Evolutionary conservation across 2,888 invertebrate genomes (phyloP), one percentile per base, ranked within the genome.

Genomic region (Nymphalis urticae): DNA sequence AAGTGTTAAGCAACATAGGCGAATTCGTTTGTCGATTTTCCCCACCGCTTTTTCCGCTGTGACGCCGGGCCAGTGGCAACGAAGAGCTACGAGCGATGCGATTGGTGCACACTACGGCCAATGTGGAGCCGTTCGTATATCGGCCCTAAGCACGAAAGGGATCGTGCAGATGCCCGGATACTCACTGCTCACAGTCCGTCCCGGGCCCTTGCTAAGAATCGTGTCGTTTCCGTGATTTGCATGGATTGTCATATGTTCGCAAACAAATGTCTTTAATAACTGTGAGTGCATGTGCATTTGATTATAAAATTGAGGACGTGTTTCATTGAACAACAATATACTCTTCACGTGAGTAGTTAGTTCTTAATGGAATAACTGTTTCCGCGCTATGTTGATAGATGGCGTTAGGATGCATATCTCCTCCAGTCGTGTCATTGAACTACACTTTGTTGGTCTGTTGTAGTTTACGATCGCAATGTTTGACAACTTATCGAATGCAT

Each of bases 121-220:
- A 91, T 90, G 84, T 81, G 75, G 80, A 71, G 75, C 75, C 73
- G 79, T 72, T 73, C 73, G 75, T 75, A 66, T 77, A 76, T 76
- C 81, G 80, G 87, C 88, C 89, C 89, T 88, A 85, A 77, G 80
- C 81, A 82, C 83, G 86, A 86, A 89, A 89, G 90, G 89, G 88
- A 89, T 80, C 81, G 84, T 75, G 68, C 74, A 65, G 77, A 75
- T 75, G 78, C 77, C 73, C 74, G 69, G 66, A 48, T 73, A 70
- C 77, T 78, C 81, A 79, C 79, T 36, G 53, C 65, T 58, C 59
- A 62, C 88, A 90, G 90, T 91, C 85, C 85, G 85, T 81, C 80
- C 82, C 82, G 84, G 85, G 89, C 89, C 90, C 90, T 90, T 88
- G 89, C 73, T 79, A 84, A 81, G 82, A 81, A 85, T 80, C 78